Evolutionary conservation across 2,888 invertebrate species (phyloP).

Genomic region (Limenitis camilla): DNA sequence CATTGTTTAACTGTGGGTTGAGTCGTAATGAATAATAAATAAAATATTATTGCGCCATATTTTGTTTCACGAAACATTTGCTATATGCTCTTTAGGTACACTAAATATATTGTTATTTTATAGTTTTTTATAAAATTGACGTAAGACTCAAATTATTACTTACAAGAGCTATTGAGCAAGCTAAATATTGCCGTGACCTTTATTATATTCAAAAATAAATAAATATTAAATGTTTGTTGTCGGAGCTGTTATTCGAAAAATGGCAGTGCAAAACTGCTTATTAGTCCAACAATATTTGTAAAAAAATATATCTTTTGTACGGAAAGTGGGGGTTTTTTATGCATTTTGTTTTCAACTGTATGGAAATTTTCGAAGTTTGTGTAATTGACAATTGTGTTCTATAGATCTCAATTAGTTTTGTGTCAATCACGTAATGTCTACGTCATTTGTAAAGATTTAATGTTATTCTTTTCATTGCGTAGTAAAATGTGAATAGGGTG

Average conservation of each 20-base stretch:
- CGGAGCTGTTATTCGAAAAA: slow-evolving; percentile 6
- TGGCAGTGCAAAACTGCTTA: no score
- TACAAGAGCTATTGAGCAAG: neutral
- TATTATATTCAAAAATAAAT: slow-evolving; percentile 6
- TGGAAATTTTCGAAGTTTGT: no score
- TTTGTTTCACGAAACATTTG: slow-evolving; percentile 8
- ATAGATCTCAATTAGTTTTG: no score
- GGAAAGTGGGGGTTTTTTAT: no score
- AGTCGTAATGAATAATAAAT: slow-evolving; percentile 22
- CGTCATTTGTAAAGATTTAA: no score
- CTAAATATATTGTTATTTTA: neutral
- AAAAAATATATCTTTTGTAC: no score
- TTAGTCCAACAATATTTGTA: no score
- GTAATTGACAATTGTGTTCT: no score
- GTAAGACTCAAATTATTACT: neutral
- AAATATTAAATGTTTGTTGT: slow-evolving; percentile 13
- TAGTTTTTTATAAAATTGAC: neutral
- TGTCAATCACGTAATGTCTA: no score
- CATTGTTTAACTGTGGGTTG: slow-evolving; percentile 24
- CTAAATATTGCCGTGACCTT: slow-evolving; percentile 8
- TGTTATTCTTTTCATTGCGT: no score
- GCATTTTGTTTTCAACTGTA: no score
- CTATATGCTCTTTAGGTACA: slow-evolving; percentile 6
- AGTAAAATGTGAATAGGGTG: no score
- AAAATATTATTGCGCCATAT: slow-evolving; percentile 20